phyloP scores from a whole-genome alignment of 2,888 invertebrate species.

The Yponomeuta cagnagella region DNA sequence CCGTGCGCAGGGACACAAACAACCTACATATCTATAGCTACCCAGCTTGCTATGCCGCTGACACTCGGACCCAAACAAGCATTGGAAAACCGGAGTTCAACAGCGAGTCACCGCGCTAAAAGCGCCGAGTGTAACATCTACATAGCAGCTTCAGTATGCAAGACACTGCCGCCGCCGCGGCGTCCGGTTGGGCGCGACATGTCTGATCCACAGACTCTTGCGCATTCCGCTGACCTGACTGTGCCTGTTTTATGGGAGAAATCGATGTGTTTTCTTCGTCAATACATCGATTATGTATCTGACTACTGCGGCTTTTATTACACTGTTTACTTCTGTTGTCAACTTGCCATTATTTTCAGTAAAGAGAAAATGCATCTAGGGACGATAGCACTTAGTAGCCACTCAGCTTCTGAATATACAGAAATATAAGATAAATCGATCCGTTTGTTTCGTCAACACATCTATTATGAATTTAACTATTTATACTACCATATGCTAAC shows the following conservation, averaged over 20 bases:
- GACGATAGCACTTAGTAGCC: too few species aligned
- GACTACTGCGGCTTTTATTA: not conserved
- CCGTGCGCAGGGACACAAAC: slow-evolving; percentile 55
- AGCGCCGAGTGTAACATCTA: slow-evolving; percentile 24
- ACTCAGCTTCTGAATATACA: too few species aligned
- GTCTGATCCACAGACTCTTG: slow-evolving; percentile 2
- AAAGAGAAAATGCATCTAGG: too few species aligned
- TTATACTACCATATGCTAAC: too few species aligned
- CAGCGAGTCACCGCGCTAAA: not conserved
- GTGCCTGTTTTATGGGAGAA: too few species aligned
- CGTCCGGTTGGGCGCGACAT: slow-evolving; percentile 54
- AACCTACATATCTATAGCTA: slow-evolving; percentile 54
- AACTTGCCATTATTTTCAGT: too few species aligned
- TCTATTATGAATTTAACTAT: not conserved
- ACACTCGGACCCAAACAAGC: not conserved
- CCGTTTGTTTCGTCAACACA: not conserved
- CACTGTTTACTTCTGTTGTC: too few species aligned
- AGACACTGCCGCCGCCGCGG: slow-evolving; percentile 43
- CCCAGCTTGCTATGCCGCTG: not conserved
- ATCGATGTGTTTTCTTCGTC: not conserved
- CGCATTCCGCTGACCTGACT: not conserved
- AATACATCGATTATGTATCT: not conserved
- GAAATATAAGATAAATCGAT: not conserved
- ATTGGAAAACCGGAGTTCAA: not conserved
- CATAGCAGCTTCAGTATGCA: slow-evolving; percentile 59